Evolutionary conservation across 2,797 vertebrate species (phyloP).

Genomic region (Cynodonichthys magdalenae): DNA sequence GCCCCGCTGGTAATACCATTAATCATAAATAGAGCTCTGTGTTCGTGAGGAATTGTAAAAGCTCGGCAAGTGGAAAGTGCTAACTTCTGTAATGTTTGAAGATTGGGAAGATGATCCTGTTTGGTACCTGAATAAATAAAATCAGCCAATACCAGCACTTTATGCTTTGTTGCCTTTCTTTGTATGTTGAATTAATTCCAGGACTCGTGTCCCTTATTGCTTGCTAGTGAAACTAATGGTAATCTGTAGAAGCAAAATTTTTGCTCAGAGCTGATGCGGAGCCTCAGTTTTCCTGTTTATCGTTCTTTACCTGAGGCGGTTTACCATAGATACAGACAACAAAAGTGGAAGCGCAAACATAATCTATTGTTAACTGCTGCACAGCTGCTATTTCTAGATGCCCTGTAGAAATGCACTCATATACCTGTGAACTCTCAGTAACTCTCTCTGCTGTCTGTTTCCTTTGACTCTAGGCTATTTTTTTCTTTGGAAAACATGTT

Average conservation of each 20-base stretch:
- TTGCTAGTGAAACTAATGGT: conserved; percentile 45
- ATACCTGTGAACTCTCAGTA: conserved; percentile 39
- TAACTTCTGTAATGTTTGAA: conserved; percentile 32
- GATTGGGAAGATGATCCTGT: conserved; percentile 18
- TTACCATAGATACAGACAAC: conserved; percentile 57
- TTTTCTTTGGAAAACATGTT: conserved; percentile 16
- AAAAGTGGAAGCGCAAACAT: conserved; percentile 55
- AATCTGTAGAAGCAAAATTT: conserved; percentile 48
- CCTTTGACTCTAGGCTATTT: conserved; percentile 42
- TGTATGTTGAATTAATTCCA: conserved; percentile 29
- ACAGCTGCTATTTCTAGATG: conserved; percentile 50
- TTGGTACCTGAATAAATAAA: conserved; percentile 12
- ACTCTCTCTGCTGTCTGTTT: conserved; percentile 5
- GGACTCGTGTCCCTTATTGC: conserved; percentile 24
- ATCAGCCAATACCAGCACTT: not conserved
- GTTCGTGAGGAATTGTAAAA: conserved; percentile 43
- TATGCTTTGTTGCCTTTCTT: conserved; percentile 30
- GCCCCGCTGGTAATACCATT: conserved; percentile 59
- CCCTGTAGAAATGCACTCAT: conserved; percentile 42
- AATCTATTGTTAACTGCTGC: conserved; percentile 67
- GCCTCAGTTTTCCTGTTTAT: conserved; percentile 53
- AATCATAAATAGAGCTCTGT: conserved; percentile 63
- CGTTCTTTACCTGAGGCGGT: conserved; percentile 47
- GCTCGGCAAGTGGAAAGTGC: conserved; percentile 23
- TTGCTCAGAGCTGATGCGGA: conserved; percentile 39